Evolutionary conservation across 2,888 invertebrate species (phyloP).

Genomic region (Hipparchia semele): DNA sequence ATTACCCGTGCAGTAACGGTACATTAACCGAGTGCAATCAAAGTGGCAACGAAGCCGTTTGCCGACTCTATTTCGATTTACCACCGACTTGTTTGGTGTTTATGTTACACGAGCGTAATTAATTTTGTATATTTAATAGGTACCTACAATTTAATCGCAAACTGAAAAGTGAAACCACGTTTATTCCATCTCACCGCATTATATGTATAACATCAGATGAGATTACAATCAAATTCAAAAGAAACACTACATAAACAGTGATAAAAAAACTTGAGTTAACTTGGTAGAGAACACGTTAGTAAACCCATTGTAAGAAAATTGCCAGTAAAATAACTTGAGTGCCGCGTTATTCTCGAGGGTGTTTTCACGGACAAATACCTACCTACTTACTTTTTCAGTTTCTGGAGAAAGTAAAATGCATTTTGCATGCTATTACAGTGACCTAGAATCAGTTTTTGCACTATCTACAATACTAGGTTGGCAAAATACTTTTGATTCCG

Average conservation of each 20-base stretch:
- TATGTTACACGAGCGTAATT: slow-evolving; percentile 17
- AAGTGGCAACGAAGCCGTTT: slow-evolving; percentile 56
- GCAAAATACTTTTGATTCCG: too few relatives aligned
- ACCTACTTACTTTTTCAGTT: too few relatives aligned
- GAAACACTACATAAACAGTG: too few relatives aligned
- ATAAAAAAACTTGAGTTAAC: too few relatives aligned
- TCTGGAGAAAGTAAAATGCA: slow-evolving; percentile 9
- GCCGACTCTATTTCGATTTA: slow-evolving; percentile 49
- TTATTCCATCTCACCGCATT: background rate
- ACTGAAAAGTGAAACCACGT: too few relatives aligned
- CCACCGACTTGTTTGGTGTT: slow-evolving; percentile 24
- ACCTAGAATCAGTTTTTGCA: background rate
- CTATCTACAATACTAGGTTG: background rate
- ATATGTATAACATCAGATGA: background rate
- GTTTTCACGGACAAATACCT: too few relatives aligned
- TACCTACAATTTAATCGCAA: background rate
- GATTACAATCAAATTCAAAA: background rate
- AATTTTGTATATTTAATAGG: slow-evolving; percentile 2
- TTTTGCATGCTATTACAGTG: background rate
- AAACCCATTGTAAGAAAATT: too few relatives aligned
- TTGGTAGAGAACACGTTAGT: too few relatives aligned
- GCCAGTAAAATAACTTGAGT: too few relatives aligned
- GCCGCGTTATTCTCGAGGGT: too few relatives aligned
- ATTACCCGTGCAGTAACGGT: slow-evolving; percentile 51
- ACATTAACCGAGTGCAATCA: slow-evolving; percentile 54